Evolutionary conservation across 2,888 invertebrate genomes (phyloP), one percentile per base, ranked within the genome.

Genomic region (Lypha dubia): DNA sequence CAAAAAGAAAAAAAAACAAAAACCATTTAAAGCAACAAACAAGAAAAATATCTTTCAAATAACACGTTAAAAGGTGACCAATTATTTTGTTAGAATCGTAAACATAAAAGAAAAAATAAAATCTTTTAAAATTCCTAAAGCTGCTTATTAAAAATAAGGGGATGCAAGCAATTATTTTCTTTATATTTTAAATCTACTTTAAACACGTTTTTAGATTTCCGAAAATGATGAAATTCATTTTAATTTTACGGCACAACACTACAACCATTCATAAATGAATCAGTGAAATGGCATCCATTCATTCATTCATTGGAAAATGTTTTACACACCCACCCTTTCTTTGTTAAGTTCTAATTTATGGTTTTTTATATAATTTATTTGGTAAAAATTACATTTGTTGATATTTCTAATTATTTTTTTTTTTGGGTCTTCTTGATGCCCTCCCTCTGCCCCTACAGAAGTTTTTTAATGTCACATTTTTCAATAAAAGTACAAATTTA

Each of bases 151-250:
- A 49, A 5, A 49, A 8, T n/a, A 7, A 20, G 20, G 70, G 56
- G 63, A 56, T 70, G 63, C 65, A 56, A 17, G 49, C 46, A 17
- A 63, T 82, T 82, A 81, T 65, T 74, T 80, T 41, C 22, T 62
- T 13, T 20, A 8, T 35, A 35, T 35, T 11, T 22, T 44, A 35
- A 53, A 53, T 38, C 38, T 24, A 6, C 22, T 6, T 35, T 11
- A 68, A 68, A 68, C 53, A 41, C 38, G 53, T 53, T 68, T 68
- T 51, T 35, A 22, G 49, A 35, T 49, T 51, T 53, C 22, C 38
- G 41, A 22, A 62, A 62, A 62, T 62, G 38, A 62, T 62, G 62
- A 62, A 62, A 68, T 68, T 24, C 24, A 2, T 68, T 35, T 24
- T 28, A 15, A 17, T 46, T 28, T 67, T 49, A 68, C 24, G 32